Conservation (phyloP, 2,113 vertebrate genomes). For the Tachysurus fulvidraco region DNA sequence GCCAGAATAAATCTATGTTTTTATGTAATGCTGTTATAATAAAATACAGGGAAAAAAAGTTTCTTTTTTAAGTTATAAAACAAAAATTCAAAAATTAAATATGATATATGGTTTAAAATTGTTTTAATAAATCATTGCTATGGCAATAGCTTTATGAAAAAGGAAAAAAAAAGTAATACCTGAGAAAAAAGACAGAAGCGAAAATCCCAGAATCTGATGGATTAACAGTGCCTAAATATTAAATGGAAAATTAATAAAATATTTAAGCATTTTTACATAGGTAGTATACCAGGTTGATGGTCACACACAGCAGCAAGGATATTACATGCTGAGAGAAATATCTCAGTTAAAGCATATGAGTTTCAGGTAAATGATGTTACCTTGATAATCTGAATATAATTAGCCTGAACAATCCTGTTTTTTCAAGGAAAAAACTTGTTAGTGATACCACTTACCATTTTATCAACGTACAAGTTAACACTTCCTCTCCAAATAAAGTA, state of each 20-base stretch:
- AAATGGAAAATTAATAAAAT: not conserved
- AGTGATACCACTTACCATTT: constrained; percentile 10
- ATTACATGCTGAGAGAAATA: not conserved
- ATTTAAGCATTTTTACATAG: too few relatives aligned
- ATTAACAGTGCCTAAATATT: not conserved
- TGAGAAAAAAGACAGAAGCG: not conserved
- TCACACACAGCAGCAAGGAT: not conserved
- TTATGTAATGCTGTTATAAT: not conserved
- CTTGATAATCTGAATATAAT: not conserved
- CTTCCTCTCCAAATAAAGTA: not conserved
- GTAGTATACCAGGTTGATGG: not conserved
- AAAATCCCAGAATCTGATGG: not conserved
- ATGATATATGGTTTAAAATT: not conserved
- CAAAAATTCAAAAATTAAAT: not conserved
- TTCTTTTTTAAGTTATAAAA: not conserved
- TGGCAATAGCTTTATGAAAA: not conserved
- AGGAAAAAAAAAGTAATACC: not conserved
- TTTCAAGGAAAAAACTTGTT: not conserved
- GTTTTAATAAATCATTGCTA: not conserved
- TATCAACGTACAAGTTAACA: not conserved
- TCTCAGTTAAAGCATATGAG: not conserved
- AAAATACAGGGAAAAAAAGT: not conserved
- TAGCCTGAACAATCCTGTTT: not conserved
- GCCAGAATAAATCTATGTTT: not conserved
- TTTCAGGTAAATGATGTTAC: not conserved